Percentiles rank a stretch among this genome's conserved stretches.
Conservation (phyloP, 2,797 vertebrate genomes). For the Muscicapa comitata region DNA sequence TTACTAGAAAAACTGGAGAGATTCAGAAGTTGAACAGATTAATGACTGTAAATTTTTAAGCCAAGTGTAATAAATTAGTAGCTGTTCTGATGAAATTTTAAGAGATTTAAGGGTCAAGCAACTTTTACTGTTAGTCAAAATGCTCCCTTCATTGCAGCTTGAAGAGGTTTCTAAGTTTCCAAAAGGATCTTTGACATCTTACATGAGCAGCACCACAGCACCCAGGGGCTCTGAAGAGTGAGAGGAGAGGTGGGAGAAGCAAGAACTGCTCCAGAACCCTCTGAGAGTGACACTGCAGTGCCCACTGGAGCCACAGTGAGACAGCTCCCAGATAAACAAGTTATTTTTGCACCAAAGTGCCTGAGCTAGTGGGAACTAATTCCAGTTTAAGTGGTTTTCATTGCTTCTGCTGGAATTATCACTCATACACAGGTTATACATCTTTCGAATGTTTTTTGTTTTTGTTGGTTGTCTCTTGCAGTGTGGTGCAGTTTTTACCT, state of each 20-base stretch:
- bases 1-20: neutral
- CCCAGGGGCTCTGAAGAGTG: neutral
- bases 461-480: neutral
- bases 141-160: neutral
- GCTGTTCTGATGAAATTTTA: neutral
- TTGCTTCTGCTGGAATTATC: neutral
- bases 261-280: neutral
- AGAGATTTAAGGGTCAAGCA: neutral
- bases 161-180: neutral
- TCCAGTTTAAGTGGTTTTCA: neutral
- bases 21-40: neutral
- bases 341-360: neutral
- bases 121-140: neutral
- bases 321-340: neutral
- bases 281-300: neutral
- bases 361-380: neutral
- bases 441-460: neutral
- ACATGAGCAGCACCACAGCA: neutral
- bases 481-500: neutral
- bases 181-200: neutral
- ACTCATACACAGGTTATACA: too few relatives aligned
- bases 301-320: neutral
- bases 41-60: constrained; percentile 7
- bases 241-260: neutral
- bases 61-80: constrained; percentile 49